Evolutionary conservation across 2,888 invertebrate genomes (phyloP).

Genomic region (Pedicia rivosa): DNA sequence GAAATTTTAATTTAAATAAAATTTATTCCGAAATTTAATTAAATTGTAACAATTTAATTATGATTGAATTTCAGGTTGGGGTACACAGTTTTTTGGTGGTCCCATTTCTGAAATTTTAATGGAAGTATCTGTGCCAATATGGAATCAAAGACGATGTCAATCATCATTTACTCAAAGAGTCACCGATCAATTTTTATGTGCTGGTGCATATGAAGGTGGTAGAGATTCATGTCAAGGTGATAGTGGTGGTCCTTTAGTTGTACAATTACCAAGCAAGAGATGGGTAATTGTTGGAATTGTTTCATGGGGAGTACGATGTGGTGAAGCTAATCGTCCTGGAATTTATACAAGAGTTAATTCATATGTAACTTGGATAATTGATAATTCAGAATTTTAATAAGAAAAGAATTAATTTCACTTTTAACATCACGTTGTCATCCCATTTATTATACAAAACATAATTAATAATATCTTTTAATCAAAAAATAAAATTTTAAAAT

Average conservation of each 20-base stretch:
- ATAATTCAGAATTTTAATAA: slow-evolving; percentile 24
- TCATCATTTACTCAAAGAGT: slow-evolving; percentile 45
- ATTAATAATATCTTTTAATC: too few species aligned
- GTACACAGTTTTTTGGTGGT: slow-evolving; percentile 54
- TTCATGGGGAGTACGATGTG: slow-evolving; percentile 74
- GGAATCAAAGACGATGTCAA: slow-evolving; percentile 50
- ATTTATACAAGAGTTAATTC: slow-evolving; percentile 54
- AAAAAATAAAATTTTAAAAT: too few species aligned
- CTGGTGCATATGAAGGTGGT: slow-evolving; percentile 58
- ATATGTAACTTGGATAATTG: slow-evolving; percentile 25
- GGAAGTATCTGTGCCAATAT: slow-evolving; percentile 65
- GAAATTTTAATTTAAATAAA: not conserved
- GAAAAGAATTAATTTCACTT: too few species aligned
- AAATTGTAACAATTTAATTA: slow-evolving; percentile 23
- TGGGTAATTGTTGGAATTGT: slow-evolving; percentile 71
- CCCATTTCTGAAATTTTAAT: slow-evolving; percentile 49
- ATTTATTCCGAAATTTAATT: not conserved
- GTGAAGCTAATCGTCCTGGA: slow-evolving; percentile 57
- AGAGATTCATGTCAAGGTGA: slow-evolving; percentile 61
- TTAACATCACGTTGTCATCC: too few species aligned
- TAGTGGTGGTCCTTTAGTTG: slow-evolving; percentile 53
- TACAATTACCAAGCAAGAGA: slow-evolving; percentile 52
- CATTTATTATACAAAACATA: too few species aligned
- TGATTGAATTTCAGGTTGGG: too few species aligned
- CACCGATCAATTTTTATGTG: slow-evolving; percentile 55